Conservation (phyloP, 2,113 vertebrate species). For the Phylloscopus trochiloides region DNA sequence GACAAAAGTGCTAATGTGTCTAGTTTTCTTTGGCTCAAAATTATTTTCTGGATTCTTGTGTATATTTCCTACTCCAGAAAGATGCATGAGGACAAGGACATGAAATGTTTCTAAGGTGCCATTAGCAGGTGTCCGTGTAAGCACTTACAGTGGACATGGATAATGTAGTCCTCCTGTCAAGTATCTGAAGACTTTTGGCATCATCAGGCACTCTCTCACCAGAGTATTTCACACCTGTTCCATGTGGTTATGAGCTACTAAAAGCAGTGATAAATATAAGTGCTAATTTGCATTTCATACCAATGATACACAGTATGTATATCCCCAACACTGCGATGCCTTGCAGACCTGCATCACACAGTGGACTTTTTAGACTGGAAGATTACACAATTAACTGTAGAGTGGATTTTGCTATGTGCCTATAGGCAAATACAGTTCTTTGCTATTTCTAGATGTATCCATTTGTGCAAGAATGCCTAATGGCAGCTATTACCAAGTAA, state of each 20-base stretch:
- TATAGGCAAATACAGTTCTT: neutral
- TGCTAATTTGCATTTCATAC: neutral
- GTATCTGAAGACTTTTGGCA: neutral
- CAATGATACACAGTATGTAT: accelerated
- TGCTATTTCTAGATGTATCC: neutral
- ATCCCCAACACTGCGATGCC: neutral
- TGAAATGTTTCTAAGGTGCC: neutral
- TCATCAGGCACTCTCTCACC: neutral
- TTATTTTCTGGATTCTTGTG: neutral
- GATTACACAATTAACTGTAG: neutral
- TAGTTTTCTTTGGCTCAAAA: neutral
- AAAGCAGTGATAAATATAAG: neutral
- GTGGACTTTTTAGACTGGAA: neutral
- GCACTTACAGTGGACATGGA: neutral
- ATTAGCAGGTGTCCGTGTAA: neutral
- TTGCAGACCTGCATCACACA: neutral
- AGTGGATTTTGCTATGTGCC: neutral
- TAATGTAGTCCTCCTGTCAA: neutral
- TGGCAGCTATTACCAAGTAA: neutral
- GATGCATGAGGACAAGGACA: neutral
- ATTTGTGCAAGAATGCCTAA: neutral
- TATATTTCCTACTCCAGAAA: neutral
- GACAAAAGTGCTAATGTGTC: neutral
- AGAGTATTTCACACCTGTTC: neutral
- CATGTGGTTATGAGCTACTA: neutral